Evolutionary conservation across 2,888 invertebrate genomes (phyloP), one percentile per base, ranked within the genome.

Genomic region (Aspidiotus rigidus): DNA sequence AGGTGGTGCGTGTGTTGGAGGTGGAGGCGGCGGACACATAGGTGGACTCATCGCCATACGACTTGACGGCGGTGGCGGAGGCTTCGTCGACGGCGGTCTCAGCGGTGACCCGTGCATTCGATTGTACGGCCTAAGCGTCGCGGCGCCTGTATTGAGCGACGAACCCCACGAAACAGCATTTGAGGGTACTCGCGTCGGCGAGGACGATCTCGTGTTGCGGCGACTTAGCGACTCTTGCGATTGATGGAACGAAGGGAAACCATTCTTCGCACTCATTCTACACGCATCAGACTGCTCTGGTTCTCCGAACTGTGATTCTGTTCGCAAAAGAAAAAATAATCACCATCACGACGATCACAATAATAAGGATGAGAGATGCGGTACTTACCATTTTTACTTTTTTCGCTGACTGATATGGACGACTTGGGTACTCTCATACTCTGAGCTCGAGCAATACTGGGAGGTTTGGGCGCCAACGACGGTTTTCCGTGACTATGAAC

Each of bases 361-460:
- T 3, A 28, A 28, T 1, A 61, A 61, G 28, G 28, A 1, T 5
- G 5, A 28, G 2, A 5, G 28, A 28, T 28, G 5, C 28, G 28
- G 2, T 17, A 63, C 69, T 56, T 39, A 63, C 69, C 69, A 57
- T 63, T 62, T 49, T 69, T 63, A 40, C 53, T 54, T 28, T 28
- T 28, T 54, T 69, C 69, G 44, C 81, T 80, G 56, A 82, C 79
- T 1, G 83, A 83, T 1, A 83, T 82, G 0, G 84, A 83, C 1
- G 84, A 89, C 79, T 89, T 85, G 40, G 90, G 89, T 74, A 87
- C 83, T 78, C 89, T 83, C 89, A 92, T 89, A 78, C 91, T 91
- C 77, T 90, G 91, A 73, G 91, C 88, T 72, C 91, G 80, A 10
- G 85, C 83, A 6, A 89, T 87, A 56, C 74, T 16, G 17, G 73